Evolutionary conservation across 2,113 vertebrate genomes (phyloP).

Genomic region (Dendropsophus ebraccatus): DNA sequence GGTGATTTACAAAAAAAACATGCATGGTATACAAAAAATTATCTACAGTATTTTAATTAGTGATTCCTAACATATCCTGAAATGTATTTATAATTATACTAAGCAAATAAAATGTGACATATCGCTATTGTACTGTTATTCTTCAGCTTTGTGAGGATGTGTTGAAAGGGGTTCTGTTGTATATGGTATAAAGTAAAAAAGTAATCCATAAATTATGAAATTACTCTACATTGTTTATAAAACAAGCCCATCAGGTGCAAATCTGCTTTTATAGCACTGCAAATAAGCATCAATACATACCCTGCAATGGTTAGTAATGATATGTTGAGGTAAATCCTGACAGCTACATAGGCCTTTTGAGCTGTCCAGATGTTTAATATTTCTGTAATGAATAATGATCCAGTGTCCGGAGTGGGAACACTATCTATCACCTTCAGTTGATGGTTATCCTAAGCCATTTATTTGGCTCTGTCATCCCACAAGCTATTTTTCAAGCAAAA

Average conservation of each 20-base stretch:
- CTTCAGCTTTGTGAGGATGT: background rate
- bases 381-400: conserved; percentile 69
- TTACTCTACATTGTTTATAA: background rate
- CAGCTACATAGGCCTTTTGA: conserved; percentile 12
- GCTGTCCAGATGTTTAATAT: conserved; percentile 53
- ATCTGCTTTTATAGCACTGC: background rate
- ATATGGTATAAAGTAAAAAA: background rate
- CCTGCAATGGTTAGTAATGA: conserved; percentile 11
- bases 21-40: background rate
- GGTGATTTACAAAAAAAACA: too few relatives aligned
- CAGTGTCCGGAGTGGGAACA: conserved; percentile 68
- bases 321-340: conserved; percentile 29
- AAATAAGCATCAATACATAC: conserved; percentile 20
- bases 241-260: background rate
- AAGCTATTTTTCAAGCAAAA: conserved; percentile 66
- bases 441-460: conserved; percentile 73
- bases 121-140: background rate
- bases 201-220: background rate
- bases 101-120: background rate
- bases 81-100: background rate
- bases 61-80: background rate
- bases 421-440: conserved; percentile 73
- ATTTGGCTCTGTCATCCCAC: conserved; percentile 69
- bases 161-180: background rate
- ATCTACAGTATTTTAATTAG: background rate